Conservation (phyloP, 2,888 invertebrate genomes). For the Agonopterix arenella region DNA sequence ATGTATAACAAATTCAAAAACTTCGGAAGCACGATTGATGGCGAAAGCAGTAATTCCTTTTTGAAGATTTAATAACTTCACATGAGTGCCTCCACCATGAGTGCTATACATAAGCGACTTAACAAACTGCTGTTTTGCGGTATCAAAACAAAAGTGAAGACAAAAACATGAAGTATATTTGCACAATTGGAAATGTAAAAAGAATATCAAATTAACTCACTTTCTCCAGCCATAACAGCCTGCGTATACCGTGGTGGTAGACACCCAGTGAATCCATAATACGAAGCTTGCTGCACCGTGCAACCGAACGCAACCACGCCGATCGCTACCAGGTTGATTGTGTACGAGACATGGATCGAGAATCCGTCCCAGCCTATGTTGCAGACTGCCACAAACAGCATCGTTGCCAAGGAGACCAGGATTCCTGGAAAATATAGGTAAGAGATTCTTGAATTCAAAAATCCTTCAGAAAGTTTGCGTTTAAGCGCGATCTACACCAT, state of each 20-base stretch:
- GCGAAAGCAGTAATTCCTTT: no score
- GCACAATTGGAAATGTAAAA: no score
- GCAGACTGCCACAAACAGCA: constrained; percentile 89
- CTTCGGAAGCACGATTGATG: no score
- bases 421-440: constrained; percentile 78
- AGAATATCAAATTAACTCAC: constrained; percentile 70
- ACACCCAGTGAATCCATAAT: constrained; percentile 96
- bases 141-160: no score
- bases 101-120: no score
- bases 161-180: no score
- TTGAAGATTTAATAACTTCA: no score
- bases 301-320: constrained; percentile 92
- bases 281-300: constrained; percentile 95
- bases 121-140: no score
- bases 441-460: neutral
- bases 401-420: constrained; percentile 86
- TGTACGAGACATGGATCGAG: constrained; percentile 86
- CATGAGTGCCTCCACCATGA: no score
- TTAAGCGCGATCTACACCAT: no score
- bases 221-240: constrained; percentile 97
- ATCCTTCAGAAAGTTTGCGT: no score
- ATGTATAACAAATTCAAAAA: no score
- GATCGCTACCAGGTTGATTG: constrained; percentile 88
- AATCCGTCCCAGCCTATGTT: constrained; percentile 93
- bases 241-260: constrained; percentile 93